Percentiles rank a stretch among this genome's conserved stretches.
These are phyloP conservation scores for Phorcus lineatus DNA, from an alignment of 2,888 invertebrate species.

Conservation along the genomic window DNA sequence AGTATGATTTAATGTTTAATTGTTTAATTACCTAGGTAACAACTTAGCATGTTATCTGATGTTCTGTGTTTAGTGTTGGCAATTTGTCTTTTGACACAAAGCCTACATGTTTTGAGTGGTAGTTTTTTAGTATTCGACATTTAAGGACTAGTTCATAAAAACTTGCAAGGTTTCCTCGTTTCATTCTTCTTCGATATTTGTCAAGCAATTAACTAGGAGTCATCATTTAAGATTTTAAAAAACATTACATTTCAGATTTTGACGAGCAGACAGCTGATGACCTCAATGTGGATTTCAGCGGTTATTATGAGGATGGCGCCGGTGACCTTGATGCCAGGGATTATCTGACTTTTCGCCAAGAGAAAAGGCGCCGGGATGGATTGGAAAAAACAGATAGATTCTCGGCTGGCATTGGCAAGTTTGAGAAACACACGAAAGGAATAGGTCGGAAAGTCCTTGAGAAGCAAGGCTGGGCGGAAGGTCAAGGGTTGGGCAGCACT, in stretches of 20 bases:
- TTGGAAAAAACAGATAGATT: constrained; percentile 61
- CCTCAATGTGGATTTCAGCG: constrained; percentile 79
- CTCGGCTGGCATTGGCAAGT: constrained; percentile 72
- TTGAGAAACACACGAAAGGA: constrained; percentile 77
- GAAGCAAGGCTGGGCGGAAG: constrained; percentile 78
- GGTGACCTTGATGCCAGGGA: constrained; percentile 78
- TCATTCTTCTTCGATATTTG: no score
- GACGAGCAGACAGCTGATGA: constrained; percentile 79
- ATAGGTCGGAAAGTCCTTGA: constrained; percentile 77
- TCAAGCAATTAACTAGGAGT: no score
- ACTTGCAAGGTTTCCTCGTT: no score
- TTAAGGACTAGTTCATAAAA: no score
- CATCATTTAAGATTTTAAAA: no score
- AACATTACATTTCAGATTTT: constrained; percentile 71
- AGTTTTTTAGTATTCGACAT: no score
- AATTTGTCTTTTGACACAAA: no score
- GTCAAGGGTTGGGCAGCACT: constrained; percentile 76
- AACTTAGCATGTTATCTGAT: no score
- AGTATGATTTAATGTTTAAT: no score
- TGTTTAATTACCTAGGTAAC: no score
- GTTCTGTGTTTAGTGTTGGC: no score
- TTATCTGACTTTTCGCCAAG: constrained; percentile 75
- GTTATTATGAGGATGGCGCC: constrained; percentile 76
- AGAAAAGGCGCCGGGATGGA: constrained; percentile 61
- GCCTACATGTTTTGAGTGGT: no score